Evolutionary conservation across 2,113 vertebrate species (phyloP), one percentile per base, ranked within the genome.

Genomic region (Eretmochelys imbricata): DNA sequence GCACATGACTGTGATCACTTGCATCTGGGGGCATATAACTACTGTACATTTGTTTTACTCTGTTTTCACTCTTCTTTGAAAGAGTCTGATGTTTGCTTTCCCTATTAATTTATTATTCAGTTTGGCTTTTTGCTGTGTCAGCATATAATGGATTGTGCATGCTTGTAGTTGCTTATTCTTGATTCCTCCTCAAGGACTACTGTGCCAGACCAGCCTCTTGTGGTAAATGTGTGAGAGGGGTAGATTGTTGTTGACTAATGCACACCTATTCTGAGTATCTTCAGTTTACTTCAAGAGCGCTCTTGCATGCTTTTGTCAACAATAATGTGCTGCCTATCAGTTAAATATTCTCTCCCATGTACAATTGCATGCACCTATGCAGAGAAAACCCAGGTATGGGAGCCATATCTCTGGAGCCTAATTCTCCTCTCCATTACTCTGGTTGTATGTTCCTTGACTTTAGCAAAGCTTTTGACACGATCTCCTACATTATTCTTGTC

Each of bases 301-400:
- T 53, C 27, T 82, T 49, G 11, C 46, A 89, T 38, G 91, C 84
- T 80, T 53, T 38, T 84, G 81, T 82, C 35, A 93, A 89, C 81
- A 38, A 29, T 0, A 2, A 75, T 14, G 3, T 75, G 76, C 16
- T 59, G 69, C 80, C 90, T 88, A 59, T 50, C 24, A 83, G 31
- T 48, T 84, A 49, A 85, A 79, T 57, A 72, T 10, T 94, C n/a
- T 80, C 22, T n/a, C 20, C 2, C 22, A 14, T 1, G 22, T 9
- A 7, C 7, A 59, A 76, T 89, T 85, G 25, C 12, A 8, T 53
- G 25, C 79, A 87, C 76, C 89, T 93, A 53, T 48, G 84, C 86
- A 84, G 59, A 92, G 82, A 89, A 95, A 95, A 83, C 51, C 76
- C 93, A 93, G 84, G 90, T 80, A 80, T 75, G 31, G 27, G 81